Base-by-base conservation (phyloP, 2,888 invertebrate genomes). In the Callosobruchus maculatus region DNA sequence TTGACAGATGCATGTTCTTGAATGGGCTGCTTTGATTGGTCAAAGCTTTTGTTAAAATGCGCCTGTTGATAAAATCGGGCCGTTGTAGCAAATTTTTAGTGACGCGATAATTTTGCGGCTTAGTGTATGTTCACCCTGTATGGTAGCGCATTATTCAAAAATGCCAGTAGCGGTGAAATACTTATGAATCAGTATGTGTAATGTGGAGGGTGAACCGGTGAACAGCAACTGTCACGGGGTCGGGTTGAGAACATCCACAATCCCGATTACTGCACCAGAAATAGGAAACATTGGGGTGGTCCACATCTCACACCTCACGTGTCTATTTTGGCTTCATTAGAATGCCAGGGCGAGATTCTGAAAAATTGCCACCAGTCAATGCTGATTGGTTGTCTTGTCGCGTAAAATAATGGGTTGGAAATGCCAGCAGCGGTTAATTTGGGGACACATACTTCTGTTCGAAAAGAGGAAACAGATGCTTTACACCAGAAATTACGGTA, bases 121-220 rank as follows among this genome's bases (percentile, higher is more conserved):
- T n/a, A n/a, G n/a, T n/a, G n/a, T n/a, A 26, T 49, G 49, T 49
- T 18, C 18, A 49, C 49, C 49, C 49, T 13, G 49, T 49, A 49
- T 18, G 13, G 7, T 49, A 68, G 76, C 77, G 76, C 76, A 77
- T 80, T 82, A 84, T 85, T 84, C 83, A 83, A 83, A 84, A 84
- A 81, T 81, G 82, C 80, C 78, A 79, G 80, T 77, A 71, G 82
- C 84, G 83, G 81, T 81, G 81, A 81, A 83, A 83, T 83, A 83
- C 82, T 81, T 82, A 84, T 84, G 84, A 84, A 84, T 85, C 84
- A 84, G 84, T 84, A 84, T 84, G 83, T 83, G 83, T 83, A 83
- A 80, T 80, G 72, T 30, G 73, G 72, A 30, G 70, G 75, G 77
- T 80, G 80, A 83, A 83, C 83, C 68, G 75, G 77, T 80, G 80